Percentiles rank a stretch among this genome's conserved stretches.
Conservation (phyloP, 2,888 invertebrate species). For the Clostera curtula region DNA sequence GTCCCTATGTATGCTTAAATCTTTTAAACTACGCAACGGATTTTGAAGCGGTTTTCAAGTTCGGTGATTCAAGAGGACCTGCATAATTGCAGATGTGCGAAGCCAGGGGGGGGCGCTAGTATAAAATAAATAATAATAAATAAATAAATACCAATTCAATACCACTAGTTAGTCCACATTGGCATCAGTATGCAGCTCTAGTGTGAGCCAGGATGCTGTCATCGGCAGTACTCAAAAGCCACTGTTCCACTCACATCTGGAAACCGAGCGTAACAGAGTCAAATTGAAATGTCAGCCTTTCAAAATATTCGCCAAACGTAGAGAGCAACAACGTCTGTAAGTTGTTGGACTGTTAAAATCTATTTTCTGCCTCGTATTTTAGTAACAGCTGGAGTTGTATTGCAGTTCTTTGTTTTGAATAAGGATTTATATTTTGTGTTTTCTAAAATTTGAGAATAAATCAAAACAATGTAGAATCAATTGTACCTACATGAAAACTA, state of each 20-base stretch:
- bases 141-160: conserved; percentile 1
- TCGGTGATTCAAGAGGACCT: no score
- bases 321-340: conserved; percentile 10
- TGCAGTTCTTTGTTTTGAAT: not conserved
- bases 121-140: no score
- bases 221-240: conserved; percentile 28
- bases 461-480: no score
- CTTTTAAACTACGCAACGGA: no score
- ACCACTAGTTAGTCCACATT: conserved; percentile 6
- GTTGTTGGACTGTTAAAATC: conserved; percentile 17
- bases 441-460: no score
- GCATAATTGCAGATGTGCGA: no score
- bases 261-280: conserved; percentile 45
- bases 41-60: no score
- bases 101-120: no score
- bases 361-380: conserved; percentile 12
- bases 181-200: conserved; percentile 10
- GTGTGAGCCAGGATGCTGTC: conserved; percentile 21
- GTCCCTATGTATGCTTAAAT: no score
- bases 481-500: no score
- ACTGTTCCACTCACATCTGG: conserved; percentile 22
- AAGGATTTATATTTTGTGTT: no score
- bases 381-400: not conserved
- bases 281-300: conserved; percentile 60
- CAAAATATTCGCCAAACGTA: conserved; percentile 32